Evolutionary conservation across 2,888 invertebrate species (phyloP).

Genomic region (Coelogynopora nodosa): DNA sequence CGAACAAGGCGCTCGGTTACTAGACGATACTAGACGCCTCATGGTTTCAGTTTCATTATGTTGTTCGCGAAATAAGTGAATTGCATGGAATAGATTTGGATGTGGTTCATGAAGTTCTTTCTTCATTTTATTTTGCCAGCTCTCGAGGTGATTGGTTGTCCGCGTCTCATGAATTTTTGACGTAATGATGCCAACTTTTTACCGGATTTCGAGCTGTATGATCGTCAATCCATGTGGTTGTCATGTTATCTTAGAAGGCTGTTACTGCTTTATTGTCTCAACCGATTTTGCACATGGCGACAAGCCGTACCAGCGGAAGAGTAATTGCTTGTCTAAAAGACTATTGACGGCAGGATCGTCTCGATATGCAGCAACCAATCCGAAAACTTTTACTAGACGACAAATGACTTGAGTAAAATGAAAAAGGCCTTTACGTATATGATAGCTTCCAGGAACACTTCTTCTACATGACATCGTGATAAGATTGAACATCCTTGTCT

Average conservation of each 20-base stretch:
- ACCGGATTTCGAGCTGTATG: background rate
- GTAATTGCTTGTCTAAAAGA: background rate
- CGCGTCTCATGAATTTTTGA: background rate
- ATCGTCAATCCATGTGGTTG: constrained; percentile 4
- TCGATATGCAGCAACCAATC: constrained; percentile 8
- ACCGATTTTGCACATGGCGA: background rate
- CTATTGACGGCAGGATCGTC: constrained; percentile 7
- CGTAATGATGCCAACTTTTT: background rate
- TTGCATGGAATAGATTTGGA: background rate
- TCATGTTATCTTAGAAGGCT: constrained; percentile 10
- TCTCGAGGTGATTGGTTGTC: constrained; percentile 14
- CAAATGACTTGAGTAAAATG: background rate
- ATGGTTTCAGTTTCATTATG: background rate
- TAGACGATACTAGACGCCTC: background rate
- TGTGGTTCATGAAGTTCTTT: background rate
- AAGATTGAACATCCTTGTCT: too few relatives aligned
- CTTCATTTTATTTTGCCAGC: constrained; percentile 7
- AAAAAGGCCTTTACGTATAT: too few relatives aligned
- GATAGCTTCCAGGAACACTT: too few relatives aligned
- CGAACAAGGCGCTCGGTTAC: too few relatives aligned
- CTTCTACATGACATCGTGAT: too few relatives aligned
- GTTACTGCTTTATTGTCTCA: background rate
- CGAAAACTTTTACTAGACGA: background rate
- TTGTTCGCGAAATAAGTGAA: constrained; percentile 14
- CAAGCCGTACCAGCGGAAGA: constrained; percentile 19